Percentiles rank a stretch among this genome's conserved stretches.
These are phyloP conservation scores for Mesitornis unicolor DNA, from an alignment of 2,113 vertebrate species.

Conservation along the genomic window DNA sequence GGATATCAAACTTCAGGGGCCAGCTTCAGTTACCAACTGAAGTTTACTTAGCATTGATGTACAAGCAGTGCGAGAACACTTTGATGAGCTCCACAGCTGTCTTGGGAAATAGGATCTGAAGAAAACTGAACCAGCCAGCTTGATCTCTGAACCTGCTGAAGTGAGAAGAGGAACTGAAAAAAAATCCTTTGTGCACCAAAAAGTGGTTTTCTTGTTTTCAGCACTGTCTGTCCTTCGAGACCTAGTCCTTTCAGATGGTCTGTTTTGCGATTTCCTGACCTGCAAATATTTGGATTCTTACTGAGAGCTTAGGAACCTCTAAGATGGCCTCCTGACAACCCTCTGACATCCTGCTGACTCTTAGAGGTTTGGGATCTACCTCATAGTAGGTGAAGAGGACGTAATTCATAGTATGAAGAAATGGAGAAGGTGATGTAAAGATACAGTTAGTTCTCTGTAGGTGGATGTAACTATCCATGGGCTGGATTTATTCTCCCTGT, in stretches of 20 bases:
- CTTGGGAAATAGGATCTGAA: constrained; percentile 39
- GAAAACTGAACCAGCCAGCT: constrained; percentile 28
- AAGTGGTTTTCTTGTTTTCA: constrained; percentile 14
- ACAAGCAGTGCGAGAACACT: neutral
- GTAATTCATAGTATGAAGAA: neutral
- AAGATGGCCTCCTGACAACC: neutral
- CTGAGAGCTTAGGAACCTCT: neutral
- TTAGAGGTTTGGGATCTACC: neutral
- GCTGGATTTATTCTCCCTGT: neutral
- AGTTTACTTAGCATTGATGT: constrained; percentile 57
- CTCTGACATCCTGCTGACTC: neutral
- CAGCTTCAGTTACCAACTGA: constrained; percentile 40
- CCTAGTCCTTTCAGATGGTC: neutral
- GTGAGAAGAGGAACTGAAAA: constrained; percentile 9
- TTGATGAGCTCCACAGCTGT: constrained; percentile 63
- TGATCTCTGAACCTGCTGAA: constrained; percentile 45
- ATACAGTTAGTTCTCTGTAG: neutral
- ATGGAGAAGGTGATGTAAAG: neutral
- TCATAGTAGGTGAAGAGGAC: neutral
- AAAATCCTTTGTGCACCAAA: neutral
- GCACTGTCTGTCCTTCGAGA: neutral
- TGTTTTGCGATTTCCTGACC: neutral
- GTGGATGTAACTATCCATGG: neutral
- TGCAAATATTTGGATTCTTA: neutral
- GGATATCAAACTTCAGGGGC: constrained; percentile 39